These are phyloP conservation scores for Macquaria ambigua DNA, from an alignment of 2,113 vertebrate species.

Conservation along the genomic window DNA sequence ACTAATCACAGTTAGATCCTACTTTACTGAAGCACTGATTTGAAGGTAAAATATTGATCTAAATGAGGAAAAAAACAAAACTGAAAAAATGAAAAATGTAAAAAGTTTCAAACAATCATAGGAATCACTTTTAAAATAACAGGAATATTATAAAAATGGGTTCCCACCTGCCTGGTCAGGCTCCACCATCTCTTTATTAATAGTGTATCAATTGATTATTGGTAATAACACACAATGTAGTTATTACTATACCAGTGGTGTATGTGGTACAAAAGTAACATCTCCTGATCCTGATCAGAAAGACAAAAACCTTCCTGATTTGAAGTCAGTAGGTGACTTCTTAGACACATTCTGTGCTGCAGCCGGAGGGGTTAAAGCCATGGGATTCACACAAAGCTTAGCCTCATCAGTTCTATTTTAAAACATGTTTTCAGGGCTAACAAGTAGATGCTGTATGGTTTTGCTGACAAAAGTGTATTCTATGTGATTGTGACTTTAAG, in stretches of 20 bases:
- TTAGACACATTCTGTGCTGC: constrained; percentile 2
- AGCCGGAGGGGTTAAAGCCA: constrained; percentile 20
- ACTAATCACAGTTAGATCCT: not conserved
- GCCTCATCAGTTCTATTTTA: constrained; percentile 71
- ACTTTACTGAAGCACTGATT: not conserved
- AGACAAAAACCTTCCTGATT: not conserved
- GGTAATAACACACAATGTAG: not conserved
- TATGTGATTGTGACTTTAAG: constrained; percentile 58
- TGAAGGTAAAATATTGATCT: not conserved
- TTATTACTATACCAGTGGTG: not conserved
- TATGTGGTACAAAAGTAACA: not conserved
- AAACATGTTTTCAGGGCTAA: constrained; percentile 57
- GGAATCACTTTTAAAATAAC: not conserved
- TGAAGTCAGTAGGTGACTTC: not conserved
- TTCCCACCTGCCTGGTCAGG: not conserved
- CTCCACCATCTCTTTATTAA: not conserved
- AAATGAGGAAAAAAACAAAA: not conserved
- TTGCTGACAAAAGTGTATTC: constrained; percentile 60
- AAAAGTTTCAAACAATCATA: not conserved
- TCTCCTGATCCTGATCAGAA: not conserved
- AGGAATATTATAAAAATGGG: not conserved
- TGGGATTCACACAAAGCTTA: constrained; percentile 41
- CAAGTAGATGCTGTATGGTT: constrained; percentile 30
- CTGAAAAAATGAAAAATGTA: too few species aligned
- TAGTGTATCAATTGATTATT: not conserved